These are phyloP conservation scores for Altica lythri DNA, from an alignment of 2,888 invertebrate species.

Conservation along the genomic window DNA sequence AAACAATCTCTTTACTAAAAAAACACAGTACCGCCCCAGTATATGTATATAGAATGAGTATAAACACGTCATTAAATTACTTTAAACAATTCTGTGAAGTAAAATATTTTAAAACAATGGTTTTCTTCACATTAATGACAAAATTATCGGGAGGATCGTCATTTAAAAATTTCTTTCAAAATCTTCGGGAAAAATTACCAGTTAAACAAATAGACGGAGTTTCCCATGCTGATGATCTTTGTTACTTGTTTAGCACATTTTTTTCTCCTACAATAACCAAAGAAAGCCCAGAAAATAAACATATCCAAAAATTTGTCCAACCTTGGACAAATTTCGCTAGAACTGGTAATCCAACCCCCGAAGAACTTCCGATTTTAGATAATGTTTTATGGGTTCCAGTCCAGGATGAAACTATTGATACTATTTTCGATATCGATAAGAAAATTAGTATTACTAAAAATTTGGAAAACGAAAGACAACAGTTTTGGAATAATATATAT, in stretches of 20 bases:
- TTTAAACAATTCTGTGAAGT: constrained; percentile 43
- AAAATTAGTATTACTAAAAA: constrained; percentile 42
- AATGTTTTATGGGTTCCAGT: constrained; percentile 47
- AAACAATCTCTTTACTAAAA: constrained; percentile 35
- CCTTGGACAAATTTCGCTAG: constrained; percentile 53
- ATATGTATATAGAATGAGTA: constrained; percentile 47
- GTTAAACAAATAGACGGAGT: constrained; percentile 40
- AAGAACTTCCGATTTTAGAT: constrained; percentile 38
- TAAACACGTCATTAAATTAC: constrained; percentile 45
- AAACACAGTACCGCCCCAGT: constrained; percentile 41
- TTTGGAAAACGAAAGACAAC: constrained; percentile 45
- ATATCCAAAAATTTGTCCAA: constrained; percentile 47
- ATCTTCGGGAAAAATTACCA: constrained; percentile 34
- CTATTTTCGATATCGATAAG: constrained; percentile 48
- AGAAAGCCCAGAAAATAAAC: constrained; percentile 44
- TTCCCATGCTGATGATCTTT: constrained; percentile 50
- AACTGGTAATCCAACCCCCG: constrained; percentile 47
- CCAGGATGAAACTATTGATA: constrained; percentile 35
- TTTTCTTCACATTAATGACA: constrained; percentile 39
- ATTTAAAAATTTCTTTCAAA: constrained; percentile 35
- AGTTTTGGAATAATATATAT: constrained; percentile 50
- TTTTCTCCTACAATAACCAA: constrained; percentile 35
- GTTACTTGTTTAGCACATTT: constrained; percentile 47
- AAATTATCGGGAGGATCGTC: constrained; percentile 39
- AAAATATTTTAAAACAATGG: constrained; percentile 41